These are phyloP conservation scores for Mesoligia furuncula DNA, from an alignment of 2,888 invertebrate species.

Conservation along the genomic window DNA sequence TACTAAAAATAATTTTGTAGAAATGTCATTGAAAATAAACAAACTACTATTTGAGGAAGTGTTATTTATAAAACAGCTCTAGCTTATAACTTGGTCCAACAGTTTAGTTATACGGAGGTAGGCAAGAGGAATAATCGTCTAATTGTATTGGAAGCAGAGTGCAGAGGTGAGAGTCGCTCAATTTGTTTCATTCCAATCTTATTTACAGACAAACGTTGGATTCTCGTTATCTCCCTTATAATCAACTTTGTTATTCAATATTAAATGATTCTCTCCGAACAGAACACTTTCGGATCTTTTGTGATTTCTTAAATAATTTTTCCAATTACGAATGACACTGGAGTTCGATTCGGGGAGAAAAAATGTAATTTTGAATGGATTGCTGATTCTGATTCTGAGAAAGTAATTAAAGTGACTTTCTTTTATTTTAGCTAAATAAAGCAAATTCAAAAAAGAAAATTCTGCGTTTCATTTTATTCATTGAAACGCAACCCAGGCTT, in stretches of 20 bases:
- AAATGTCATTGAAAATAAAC: not conserved
- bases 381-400: not conserved
- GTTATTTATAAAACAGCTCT: not conserved
- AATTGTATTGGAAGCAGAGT: constrained; percentile 80
- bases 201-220: constrained; percentile 64
- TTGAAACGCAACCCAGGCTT: not conserved
- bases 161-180: constrained; percentile 73
- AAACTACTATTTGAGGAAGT: not conserved
- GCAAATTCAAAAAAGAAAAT: not conserved
- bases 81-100: constrained; percentile 61
- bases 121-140: constrained; percentile 82
- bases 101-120: constrained; percentile 74
- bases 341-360: not conserved
- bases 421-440: not conserved
- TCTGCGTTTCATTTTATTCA: constrained; percentile 11
- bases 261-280: constrained; percentile 38
- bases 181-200: constrained; percentile 73
- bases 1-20: no score
- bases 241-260: constrained; percentile 53
- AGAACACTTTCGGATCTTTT: constrained; percentile 18
- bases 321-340: constrained; percentile 43
- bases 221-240: constrained; percentile 51
- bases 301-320: constrained; percentile 36
- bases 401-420: constrained; percentile 13
- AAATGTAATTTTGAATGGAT: not conserved